Evolutionary conservation across 2,797 vertebrate species (phyloP).

Genomic region (Carduelis carduelis): DNA sequence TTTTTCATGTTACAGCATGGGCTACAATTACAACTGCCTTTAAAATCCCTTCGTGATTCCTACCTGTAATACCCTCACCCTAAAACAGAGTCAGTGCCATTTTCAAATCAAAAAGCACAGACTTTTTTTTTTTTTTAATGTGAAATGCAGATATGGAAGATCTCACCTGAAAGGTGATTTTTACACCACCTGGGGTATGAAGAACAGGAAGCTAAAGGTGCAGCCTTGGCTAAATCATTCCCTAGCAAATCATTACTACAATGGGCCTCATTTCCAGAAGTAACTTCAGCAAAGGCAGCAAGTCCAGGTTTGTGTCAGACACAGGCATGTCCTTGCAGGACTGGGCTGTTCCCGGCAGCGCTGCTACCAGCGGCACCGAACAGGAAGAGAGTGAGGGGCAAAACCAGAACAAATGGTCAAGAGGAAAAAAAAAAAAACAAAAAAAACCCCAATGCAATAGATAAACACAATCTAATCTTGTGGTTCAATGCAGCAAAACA

Average conservation of each 20-base stretch:
- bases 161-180: neutral
- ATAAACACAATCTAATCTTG: conserved; percentile 52
- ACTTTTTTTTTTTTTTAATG: neutral
- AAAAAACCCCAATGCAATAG: neutral
- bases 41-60: neutral
- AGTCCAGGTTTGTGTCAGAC: neutral
- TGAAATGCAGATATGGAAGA: neutral
- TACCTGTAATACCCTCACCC: neutral
- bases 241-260: neutral
- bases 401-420: conserved; percentile 32
- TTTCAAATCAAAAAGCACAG: neutral
- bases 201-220: neutral
- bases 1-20: neutral
- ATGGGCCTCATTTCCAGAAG: neutral
- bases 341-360: neutral
- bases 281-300: conserved; percentile 9
- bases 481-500: conserved; percentile 50
- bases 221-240: neutral
- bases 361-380: neutral
- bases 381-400: conserved; percentile 11
- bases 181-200: neutral
- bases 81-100: neutral
- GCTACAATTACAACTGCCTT: neutral
- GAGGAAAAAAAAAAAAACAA: neutral
- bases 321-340: conserved; percentile 35